Percentiles rank a stretch among this genome's conserved stretches.
phyloP scores from a whole-genome alignment of 2,113 vertebrate genomes.

The Phaethornis superciliosus region DNA sequence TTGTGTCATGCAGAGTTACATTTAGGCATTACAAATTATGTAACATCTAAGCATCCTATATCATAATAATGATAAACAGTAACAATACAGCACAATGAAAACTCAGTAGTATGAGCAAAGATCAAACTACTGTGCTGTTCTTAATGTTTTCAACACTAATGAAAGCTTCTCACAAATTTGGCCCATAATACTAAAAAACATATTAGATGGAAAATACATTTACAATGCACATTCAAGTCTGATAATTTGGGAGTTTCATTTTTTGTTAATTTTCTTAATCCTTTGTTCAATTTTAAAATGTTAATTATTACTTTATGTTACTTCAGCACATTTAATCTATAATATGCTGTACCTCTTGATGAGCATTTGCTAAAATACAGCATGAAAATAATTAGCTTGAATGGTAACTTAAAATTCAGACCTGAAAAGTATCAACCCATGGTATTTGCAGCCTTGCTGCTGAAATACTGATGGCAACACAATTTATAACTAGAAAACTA shows the following conservation, averaged over 20 bases:
- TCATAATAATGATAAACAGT: neutral
- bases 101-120: slow-evolving; percentile 7
- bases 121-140: slow-evolving; percentile 36
- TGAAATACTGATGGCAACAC: neutral
- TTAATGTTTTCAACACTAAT: neutral
- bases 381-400: neutral
- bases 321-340: neutral
- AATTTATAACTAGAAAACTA: neutral
- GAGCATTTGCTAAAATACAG: slow-evolving; percentile 57
- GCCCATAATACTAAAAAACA: neutral
- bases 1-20: slow-evolving; percentile 62
- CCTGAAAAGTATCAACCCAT: neutral
- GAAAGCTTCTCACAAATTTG: neutral
- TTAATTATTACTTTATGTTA: neutral
- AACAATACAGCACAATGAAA: slow-evolving; percentile 44
- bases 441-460: neutral
- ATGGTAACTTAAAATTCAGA: slow-evolving; percentile 14
- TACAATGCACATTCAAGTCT: neutral
- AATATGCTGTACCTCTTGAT: slow-evolving; percentile 66
- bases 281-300: neutral
- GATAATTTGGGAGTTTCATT: neutral
- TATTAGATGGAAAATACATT: slow-evolving; percentile 12
- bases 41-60: slow-evolving; percentile 38
- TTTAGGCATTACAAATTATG: slow-evolving; percentile 34
- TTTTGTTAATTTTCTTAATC: neutral